Evolutionary conservation across 23 tunicate species (phyloP).

Genomic region (Phallusia fumigata): DNA sequence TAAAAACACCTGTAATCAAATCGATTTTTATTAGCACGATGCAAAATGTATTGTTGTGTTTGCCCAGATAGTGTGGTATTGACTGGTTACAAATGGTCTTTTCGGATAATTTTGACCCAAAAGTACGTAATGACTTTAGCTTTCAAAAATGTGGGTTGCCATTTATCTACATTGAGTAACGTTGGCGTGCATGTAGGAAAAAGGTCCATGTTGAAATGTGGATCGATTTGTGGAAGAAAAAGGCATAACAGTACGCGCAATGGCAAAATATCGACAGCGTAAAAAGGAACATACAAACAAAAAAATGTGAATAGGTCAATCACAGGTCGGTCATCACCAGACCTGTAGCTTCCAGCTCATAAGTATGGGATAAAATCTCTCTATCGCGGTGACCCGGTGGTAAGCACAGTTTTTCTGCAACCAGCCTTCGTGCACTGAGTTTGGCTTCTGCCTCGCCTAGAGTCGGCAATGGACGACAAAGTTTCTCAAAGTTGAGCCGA

Average conservation of each 20-base stretch:
- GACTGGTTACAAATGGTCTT: too few species aligned
- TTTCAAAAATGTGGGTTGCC: too few species aligned
- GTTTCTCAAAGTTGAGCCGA: conserved; percentile 38
- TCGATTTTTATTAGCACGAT: too few species aligned
- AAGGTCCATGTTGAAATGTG: too few species aligned
- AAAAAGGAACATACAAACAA: background rate
- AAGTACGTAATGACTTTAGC: too few species aligned
- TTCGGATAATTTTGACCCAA: too few species aligned
- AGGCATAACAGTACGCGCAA: background rate
- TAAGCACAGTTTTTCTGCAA: conserved; percentile 21
- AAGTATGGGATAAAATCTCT: conserved; percentile 48
- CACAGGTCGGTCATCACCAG: conserved; percentile 56
- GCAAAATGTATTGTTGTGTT: too few species aligned
- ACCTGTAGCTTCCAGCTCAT: conserved; percentile 56
- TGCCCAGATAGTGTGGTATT: too few species aligned
- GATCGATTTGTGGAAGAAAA: too few species aligned
- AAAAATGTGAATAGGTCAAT: background rate
- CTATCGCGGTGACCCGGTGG: conserved; percentile 53
- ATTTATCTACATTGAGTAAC: too few species aligned
- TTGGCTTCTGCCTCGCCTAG: conserved; percentile 41
- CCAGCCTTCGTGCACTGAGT: conserved; percentile 47
- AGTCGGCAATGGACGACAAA: conserved; percentile 57
- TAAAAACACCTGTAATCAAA: too few species aligned
- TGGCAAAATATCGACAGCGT: conserved; percentile 1
- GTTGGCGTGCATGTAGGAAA: too few species aligned